phyloP scores from a whole-genome alignment of 1,140 invertebrate species.

The Drosophila repletoides region DNA sequence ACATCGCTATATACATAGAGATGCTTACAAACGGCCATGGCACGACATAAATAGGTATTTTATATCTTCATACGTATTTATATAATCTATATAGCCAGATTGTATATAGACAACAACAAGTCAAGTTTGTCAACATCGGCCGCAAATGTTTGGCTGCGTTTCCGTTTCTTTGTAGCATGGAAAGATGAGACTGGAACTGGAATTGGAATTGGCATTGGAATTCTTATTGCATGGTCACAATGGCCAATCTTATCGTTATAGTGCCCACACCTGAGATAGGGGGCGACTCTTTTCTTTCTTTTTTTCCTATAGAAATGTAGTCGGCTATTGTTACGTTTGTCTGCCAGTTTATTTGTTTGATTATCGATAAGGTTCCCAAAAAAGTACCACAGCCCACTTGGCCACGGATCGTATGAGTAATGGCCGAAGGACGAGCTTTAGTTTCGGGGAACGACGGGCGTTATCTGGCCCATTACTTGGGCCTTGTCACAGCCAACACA shows the following conservation, averaged over 20 bases:
- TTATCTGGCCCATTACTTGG: background rate
- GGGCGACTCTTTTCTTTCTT: background rate
- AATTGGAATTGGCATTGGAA: too few relatives aligned
- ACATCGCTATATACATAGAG: slow-evolving; percentile 17
- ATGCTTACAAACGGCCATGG: slow-evolving; percentile 27
- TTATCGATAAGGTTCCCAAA: slow-evolving; percentile 6
- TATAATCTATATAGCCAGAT: too few relatives aligned
- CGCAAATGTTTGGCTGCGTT: background rate
- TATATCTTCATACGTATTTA: too few relatives aligned
- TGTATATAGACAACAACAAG: background rate
- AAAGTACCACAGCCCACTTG: background rate
- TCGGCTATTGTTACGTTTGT: slow-evolving; percentile 9
- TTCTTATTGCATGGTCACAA: too few relatives aligned
- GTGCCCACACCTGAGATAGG: slow-evolving; percentile 10
- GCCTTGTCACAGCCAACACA: background rate
- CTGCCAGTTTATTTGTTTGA: slow-evolving; percentile 18
- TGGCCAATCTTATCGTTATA: slow-evolving; percentile 31
- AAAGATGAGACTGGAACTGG: background rate
- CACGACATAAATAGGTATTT: slow-evolving; percentile 28
- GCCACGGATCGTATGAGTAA: slow-evolving; percentile 58
- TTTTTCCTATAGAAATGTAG: background rate
- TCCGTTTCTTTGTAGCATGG: background rate
- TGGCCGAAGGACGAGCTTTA: slow-evolving; percentile 10
- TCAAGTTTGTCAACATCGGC: too few relatives aligned
- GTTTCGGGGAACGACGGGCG: background rate